Evolutionary conservation across 2,113 vertebrate genomes (phyloP).

Genomic region (Pseudorectes ferrugineus): DNA sequence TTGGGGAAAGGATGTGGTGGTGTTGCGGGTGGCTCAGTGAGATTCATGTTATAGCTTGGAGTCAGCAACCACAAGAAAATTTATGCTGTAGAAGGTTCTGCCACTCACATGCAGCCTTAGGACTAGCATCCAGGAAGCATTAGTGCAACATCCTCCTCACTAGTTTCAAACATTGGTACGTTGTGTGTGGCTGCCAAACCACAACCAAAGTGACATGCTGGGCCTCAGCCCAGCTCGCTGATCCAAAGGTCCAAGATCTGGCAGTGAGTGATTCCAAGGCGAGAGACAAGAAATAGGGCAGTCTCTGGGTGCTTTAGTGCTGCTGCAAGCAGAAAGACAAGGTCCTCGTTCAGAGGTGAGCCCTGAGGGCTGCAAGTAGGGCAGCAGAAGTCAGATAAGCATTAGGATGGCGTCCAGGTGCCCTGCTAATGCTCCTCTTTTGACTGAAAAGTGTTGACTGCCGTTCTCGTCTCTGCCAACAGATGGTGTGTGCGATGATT

Average conservation of each 20-base stretch:
- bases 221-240: not conserved
- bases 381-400: not conserved
- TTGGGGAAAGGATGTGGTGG: not conserved
- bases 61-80: not conserved
- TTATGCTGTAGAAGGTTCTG: not conserved
- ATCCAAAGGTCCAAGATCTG: not conserved
- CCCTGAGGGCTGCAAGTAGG: not conserved
- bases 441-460: not conserved
- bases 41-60: not conserved
- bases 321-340: not conserved
- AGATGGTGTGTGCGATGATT: constrained; percentile 77
- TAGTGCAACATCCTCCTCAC: not conserved
- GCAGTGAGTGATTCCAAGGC: not conserved
- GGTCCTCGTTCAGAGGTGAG: not conserved
- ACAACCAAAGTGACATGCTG: not conserved
- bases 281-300: not conserved
- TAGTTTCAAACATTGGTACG: not conserved
- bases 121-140: not conserved
- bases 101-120: not conserved
- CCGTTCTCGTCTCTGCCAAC: not conserved
- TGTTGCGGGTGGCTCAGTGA: not conserved
- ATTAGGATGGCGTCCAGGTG: not conserved
- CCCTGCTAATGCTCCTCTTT: not conserved
- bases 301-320: not conserved
- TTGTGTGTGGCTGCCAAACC: not conserved